Base-by-base conservation (phyloP, 2,797 vertebrate genomes). In the Stomatorhinus walkeri region DNA sequence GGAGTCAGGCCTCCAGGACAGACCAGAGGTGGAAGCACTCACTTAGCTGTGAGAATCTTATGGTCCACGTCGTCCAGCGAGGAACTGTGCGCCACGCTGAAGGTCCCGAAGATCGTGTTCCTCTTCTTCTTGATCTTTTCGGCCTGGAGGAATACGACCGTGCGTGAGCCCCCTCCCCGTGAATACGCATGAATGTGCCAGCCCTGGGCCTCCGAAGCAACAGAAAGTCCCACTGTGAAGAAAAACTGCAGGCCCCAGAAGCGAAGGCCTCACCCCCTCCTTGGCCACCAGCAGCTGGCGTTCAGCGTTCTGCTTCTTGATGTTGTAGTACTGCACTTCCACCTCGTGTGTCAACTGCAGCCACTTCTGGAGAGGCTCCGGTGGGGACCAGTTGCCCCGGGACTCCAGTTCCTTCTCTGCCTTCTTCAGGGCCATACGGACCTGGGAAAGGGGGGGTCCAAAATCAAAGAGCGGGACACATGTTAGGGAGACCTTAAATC, bases 111-210 rank as follows among this genome's bases (percentile, higher is more conserved):
- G 7, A 99, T 95, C 49, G 98, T 97, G 88, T 95, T 97, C 92
- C 97, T 95, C 94, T 99, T 99, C 95, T 97, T 98, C 93, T 98
- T 99, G 90, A 99, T 99, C 93, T 97, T 98, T 94, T 99, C 98
- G 86, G 98, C 98, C 98, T 99, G 93, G 76, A 93, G 95, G 85
- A 76, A 87, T 88, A 89, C 92, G 90, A 51, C 22, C 9, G 10
- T 16, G 46, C 5, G 10, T 85, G 8, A 84, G 46, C 22, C 81
- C 48, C 79, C 43, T 24, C 22, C 76, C 36, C 40, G 7, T 56
- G 76, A 85, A 49, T 59, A 76, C 36, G 52, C 85, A 81, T 9
- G 49, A 32, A 54, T 19, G 56, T 7, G 68, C 36, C 22, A 43
- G 19, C 40, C 46, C 40, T 19, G 46, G 24, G 22, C 7, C 68